These are phyloP conservation scores for Cassiopea xamachana DNA, from an alignment of 30 jellyfish, hydroid and myxozoan species.

Conservation along the genomic window DNA sequence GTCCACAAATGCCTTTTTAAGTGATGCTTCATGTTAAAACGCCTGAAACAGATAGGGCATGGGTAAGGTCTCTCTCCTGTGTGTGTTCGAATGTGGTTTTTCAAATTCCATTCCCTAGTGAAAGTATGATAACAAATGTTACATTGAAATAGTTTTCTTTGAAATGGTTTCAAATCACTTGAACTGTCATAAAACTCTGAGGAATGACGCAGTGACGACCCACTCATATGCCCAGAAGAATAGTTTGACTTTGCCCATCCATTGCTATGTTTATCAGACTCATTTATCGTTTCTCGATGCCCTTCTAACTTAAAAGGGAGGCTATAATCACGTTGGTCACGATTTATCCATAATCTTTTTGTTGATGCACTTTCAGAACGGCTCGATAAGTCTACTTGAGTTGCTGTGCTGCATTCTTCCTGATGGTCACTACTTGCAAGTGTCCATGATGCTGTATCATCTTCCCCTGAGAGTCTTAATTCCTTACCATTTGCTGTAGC, in stretches of 20 bases:
- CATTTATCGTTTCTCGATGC: background rate
- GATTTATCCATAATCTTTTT: background rate
- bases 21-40: slow-evolving; percentile 68
- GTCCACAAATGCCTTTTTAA: slow-evolving; percentile 50
- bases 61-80: slow-evolving; percentile 66
- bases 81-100: slow-evolving; percentile 58
- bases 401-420: background rate
- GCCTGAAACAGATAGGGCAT: slow-evolving; percentile 37
- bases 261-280: background rate
- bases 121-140: slow-evolving; percentile 33
- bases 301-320: background rate
- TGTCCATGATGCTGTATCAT: background rate
- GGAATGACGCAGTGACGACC: background rate
- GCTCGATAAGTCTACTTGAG: background rate
- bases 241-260: background rate
- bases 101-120: slow-evolving; percentile 62
- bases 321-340: background rate
- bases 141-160: slow-evolving; percentile 19
- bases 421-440: background rate
- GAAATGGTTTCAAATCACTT: background rate
- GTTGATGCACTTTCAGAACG: background rate
- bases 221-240: background rate
- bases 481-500: background rate
- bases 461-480: background rate
- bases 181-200: background rate